A percentile compares a stretch with the other conserved stretches of the same genome.
phyloP scores from a whole-genome alignment of 2,113 vertebrate species.

The Gambusia holbrooki region DNA sequence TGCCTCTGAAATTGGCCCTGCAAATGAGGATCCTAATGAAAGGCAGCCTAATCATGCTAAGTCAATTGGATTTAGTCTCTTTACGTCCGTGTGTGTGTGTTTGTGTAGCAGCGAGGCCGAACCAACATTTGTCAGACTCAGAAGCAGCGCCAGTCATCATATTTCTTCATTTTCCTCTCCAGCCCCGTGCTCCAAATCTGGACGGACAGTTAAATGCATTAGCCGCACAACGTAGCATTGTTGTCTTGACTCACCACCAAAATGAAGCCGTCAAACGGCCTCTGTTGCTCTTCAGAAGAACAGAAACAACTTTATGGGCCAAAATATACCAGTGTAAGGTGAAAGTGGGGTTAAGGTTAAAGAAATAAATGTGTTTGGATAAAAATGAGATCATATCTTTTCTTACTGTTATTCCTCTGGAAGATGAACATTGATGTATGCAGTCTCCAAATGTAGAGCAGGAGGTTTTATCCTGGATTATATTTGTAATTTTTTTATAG shows the following conservation, averaged over 20 bases:
- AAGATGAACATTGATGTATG: constrained; percentile 32
- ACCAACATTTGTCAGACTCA: constrained; percentile 70
- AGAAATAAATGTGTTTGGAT: constrained; percentile 26
- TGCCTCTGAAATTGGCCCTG: constrained; percentile 76
- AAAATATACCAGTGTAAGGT: constrained; percentile 23
- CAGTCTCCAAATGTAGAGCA: not conserved
- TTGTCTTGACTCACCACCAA: constrained; percentile 65
- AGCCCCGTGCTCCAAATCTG: constrained; percentile 57
- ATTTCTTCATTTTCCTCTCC: constrained; percentile 66
- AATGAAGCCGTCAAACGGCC: constrained; percentile 66
- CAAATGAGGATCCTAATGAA: constrained; percentile 81
- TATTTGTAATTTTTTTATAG: not conserved
- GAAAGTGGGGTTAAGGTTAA: constrained; percentile 22
- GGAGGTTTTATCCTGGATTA: not conserved
- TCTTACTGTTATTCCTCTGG: not conserved
- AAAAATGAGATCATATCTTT: not conserved
- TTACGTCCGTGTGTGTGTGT: constrained; percentile 22
- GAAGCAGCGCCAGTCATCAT: constrained; percentile 62
- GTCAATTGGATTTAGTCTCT: constrained; percentile 72
- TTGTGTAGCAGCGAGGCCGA: constrained; percentile 62
- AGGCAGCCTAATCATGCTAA: constrained; percentile 76
- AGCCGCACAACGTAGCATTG: constrained; percentile 67
- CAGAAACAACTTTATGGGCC: constrained; percentile 6
- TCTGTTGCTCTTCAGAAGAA: constrained; percentile 29
- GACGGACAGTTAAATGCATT: constrained; percentile 69